These are phyloP conservation scores for Apoda limacodes DNA, from an alignment of 2,888 invertebrate genomes.

Conservation along the genomic window DNA sequence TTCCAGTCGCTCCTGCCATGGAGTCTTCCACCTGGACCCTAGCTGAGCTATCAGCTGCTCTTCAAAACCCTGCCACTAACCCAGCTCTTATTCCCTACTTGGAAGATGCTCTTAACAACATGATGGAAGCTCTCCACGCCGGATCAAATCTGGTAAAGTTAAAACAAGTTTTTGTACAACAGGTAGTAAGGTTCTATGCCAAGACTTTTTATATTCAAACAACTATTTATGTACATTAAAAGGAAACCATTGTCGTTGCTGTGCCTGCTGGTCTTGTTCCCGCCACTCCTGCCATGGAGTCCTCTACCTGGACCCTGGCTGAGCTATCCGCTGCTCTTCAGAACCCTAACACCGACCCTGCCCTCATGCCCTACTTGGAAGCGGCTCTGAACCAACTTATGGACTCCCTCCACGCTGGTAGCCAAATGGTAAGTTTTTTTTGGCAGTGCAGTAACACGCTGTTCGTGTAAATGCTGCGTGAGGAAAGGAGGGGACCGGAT, in stretches of 20 bases:
- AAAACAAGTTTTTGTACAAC: not conserved
- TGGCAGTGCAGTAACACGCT: too few species aligned
- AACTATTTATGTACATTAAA: too few species aligned
- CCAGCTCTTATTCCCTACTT: slow-evolving; percentile 21
- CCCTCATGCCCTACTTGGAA: slow-evolving; percentile 22
- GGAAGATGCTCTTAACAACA: slow-evolving; percentile 24
- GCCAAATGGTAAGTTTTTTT: too few species aligned
- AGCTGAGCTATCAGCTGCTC: slow-evolving; percentile 19
- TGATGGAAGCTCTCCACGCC: slow-evolving; percentile 19
- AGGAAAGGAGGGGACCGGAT: too few species aligned
- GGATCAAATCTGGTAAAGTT: too few species aligned
- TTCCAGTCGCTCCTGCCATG: slow-evolving; percentile 16
- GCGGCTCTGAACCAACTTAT: slow-evolving; percentile 25
- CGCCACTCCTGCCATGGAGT: slow-evolving; percentile 17
- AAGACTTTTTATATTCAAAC: too few species aligned
- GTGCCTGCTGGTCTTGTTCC: slow-evolving; percentile 23
- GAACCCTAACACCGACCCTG: slow-evolving; percentile 18
- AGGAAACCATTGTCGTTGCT: slow-evolving; percentile 20
- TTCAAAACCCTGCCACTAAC: slow-evolving; percentile 19
- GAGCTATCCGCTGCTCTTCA: slow-evolving; percentile 21
- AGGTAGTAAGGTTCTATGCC: too few species aligned
- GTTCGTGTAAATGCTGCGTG: too few species aligned
- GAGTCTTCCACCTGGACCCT: slow-evolving; percentile 22
- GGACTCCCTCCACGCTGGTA: slow-evolving; percentile 18
- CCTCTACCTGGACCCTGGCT: slow-evolving; percentile 21